Conservation (phyloP, 64 coral and sea anemone genomes). For the Exaiptasia diaphana region DNA sequence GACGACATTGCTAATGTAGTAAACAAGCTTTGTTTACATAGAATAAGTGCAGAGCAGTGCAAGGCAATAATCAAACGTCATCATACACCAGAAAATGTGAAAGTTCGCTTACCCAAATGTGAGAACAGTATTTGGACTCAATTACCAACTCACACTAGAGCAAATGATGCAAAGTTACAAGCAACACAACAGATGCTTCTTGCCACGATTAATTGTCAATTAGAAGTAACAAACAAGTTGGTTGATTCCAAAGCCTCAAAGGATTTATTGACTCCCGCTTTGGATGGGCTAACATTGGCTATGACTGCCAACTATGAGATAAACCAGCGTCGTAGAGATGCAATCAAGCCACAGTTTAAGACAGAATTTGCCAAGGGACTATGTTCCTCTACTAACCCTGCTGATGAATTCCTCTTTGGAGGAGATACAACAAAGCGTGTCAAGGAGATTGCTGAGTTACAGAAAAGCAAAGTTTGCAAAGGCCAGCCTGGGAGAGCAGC, state of each 20-base stretch:
- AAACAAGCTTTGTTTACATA: slow-evolving; percentile 44
- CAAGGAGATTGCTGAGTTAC: slow-evolving; percentile 41
- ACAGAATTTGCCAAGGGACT: slow-evolving; percentile 58
- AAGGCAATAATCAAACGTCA: slow-evolving; percentile 33
- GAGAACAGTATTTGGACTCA: slow-evolving; percentile 46
- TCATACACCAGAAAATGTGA: slow-evolving; percentile 35
- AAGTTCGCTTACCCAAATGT: slow-evolving; percentile 47
- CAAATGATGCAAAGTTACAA: slow-evolving; percentile 32
- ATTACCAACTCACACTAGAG: background rate
- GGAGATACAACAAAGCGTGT: slow-evolving; percentile 44
- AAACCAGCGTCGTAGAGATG: slow-evolving; percentile 41
- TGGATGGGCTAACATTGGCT: slow-evolving; percentile 43
- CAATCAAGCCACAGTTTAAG: slow-evolving; percentile 45
- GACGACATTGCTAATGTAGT: slow-evolving; percentile 9
- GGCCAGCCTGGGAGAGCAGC: background rate
- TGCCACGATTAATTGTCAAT: slow-evolving; percentile 33
- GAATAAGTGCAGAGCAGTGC: slow-evolving; percentile 43
- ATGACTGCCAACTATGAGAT: slow-evolving; percentile 47
- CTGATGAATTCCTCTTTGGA: slow-evolving; percentile 26
- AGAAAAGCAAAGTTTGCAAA: slow-evolving; percentile 26
- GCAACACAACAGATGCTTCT: background rate
- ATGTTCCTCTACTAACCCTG: slow-evolving; percentile 28
- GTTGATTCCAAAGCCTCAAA: slow-evolving; percentile 30
- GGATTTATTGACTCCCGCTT: slow-evolving; percentile 2
- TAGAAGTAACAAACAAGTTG: slow-evolving; percentile 29